Conservation (phyloP, 1,140 invertebrate genomes). For the Drosophila ogumai region DNA sequence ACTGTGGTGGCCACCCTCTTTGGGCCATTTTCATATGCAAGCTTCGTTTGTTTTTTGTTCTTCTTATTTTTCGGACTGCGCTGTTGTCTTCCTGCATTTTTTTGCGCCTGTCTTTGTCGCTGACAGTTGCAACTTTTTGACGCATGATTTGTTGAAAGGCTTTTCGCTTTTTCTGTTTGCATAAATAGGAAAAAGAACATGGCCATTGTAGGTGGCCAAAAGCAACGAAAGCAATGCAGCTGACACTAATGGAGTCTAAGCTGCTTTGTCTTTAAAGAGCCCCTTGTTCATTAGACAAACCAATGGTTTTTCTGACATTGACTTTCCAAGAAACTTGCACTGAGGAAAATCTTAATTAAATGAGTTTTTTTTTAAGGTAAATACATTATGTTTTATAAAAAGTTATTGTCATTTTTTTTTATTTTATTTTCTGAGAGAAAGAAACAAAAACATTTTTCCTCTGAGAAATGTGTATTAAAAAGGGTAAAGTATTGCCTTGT, state of each 20-base stretch:
- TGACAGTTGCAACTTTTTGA: constrained; percentile 82
- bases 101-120: constrained; percentile 38
- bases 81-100: constrained; percentile 61
- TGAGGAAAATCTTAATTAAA: neutral
- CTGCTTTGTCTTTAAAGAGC: constrained; percentile 28
- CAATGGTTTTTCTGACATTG: constrained; percentile 27
- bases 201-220: constrained; percentile 57
- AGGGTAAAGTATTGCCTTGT: neutral
- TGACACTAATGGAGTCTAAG: constrained; percentile 33
- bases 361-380: no score
- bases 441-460: no score
- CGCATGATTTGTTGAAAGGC: constrained; percentile 81
- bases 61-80: constrained; percentile 27
- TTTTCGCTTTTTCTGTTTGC: constrained; percentile 59
- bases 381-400: neutral
- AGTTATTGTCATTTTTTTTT: neutral
- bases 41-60: constrained; percentile 48
- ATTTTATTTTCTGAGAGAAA: neutral
- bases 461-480: neutral
- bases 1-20: constrained; percentile 10
- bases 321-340: constrained; percentile 1
- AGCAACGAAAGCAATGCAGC: constrained; percentile 29
- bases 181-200: constrained; percentile 62
- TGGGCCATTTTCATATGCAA: constrained; percentile 65
- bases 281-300: constrained; percentile 16